phyloP scores from a whole-genome alignment of 2,797 vertebrate species.

The Neopelma chrysocephalum region DNA sequence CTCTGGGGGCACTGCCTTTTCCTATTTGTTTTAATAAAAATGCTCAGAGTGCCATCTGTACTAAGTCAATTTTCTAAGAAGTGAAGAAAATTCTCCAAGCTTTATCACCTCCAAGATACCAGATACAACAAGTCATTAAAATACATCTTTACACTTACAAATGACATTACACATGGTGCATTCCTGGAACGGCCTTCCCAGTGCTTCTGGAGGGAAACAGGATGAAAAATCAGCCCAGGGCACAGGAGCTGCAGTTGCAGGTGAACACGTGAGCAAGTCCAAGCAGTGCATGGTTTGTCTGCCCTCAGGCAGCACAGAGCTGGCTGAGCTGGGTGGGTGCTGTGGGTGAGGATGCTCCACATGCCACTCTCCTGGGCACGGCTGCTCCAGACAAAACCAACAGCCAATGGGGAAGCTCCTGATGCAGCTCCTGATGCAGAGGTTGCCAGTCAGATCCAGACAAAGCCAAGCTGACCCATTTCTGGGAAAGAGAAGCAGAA shows the following conservation, averaged over 20 bases:
- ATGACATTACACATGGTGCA: rapidly evolving
- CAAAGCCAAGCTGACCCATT: rapidly evolving
- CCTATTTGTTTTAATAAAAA: not conserved
- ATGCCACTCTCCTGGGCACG: rapidly evolving
- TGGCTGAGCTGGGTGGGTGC: not conserved
- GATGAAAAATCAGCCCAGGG: not conserved
- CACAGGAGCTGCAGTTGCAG: not conserved
- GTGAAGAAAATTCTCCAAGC: not conserved
- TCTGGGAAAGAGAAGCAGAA: not conserved
- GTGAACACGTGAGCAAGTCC: not conserved
- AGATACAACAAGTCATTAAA: not conserved
- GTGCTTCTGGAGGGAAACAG: rapidly evolving
- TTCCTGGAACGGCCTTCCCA: not conserved
- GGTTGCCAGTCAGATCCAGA: not conserved
- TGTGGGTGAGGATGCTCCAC: not conserved
- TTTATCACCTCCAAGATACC: not conserved
- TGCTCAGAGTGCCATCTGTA: not conserved
- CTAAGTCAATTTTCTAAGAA: not conserved
- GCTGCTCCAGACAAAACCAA: not conserved
- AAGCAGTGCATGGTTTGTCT: not conserved
- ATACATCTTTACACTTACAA: not conserved
- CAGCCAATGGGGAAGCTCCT: not conserved
- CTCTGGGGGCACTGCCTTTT: not conserved
- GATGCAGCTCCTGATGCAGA: not conserved
- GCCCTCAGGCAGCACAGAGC: not conserved